Evolutionary conservation across 64 coral and sea anemone species (phyloP).

Genomic region (Pachyseris speciosa): DNA sequence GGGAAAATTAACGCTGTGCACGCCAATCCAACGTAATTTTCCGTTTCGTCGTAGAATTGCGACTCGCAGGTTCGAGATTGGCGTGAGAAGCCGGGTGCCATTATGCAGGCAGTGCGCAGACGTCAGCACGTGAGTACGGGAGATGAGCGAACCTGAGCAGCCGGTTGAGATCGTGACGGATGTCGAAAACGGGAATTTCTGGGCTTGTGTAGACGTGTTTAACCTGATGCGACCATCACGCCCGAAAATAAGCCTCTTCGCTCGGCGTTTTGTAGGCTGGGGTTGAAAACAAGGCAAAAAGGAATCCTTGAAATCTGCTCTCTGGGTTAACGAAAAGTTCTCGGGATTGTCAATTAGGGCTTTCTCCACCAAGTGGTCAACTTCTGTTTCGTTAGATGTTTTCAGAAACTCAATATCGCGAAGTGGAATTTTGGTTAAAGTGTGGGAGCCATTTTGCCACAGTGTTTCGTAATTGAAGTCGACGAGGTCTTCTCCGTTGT

Average conservation of each 20-base stretch:
- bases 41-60: slow-evolving; percentile 62
- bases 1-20: slow-evolving; percentile 9
- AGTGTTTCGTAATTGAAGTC: slow-evolving; percentile 13
- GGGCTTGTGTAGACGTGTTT: slow-evolving; percentile 17
- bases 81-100: slow-evolving; percentile 32
- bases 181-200: slow-evolving; percentile 84
- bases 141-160: slow-evolving; percentile 78
- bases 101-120: slow-evolving; percentile 89
- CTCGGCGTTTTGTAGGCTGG: background rate
- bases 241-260: slow-evolving; percentile 60
- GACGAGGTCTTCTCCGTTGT: background rate
- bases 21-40: slow-evolving; percentile 59
- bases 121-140: slow-evolving; percentile 60
- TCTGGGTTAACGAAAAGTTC: background rate
- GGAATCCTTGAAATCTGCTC: background rate
- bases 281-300: background rate
- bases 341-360: background rate
- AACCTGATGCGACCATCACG: slow-evolving; percentile 55
- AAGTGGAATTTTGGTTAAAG: background rate
- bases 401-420: background rate
- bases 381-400: background rate
- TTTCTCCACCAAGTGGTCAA: background rate
- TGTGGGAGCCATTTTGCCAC: slow-evolving; percentile 4
- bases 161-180: slow-evolving; percentile 84
- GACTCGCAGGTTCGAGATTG: slow-evolving; percentile 49